Evolutionary conservation across 2,113 vertebrate species (phyloP), one percentile per base, ranked within the genome.

Genomic region (Calypte anna): DNA sequence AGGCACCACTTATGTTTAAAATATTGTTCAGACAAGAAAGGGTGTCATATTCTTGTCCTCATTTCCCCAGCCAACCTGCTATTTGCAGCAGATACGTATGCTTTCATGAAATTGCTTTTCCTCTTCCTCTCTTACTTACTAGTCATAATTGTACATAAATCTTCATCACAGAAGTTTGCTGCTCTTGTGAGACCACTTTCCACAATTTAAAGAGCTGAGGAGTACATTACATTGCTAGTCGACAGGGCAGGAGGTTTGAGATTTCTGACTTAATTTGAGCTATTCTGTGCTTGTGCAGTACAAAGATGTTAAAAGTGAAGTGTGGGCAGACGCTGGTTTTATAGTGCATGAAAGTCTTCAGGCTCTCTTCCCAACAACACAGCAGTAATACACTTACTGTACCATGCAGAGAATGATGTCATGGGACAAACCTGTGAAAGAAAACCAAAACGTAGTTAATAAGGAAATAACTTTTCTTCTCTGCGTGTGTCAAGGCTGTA

Each of bases 221-320:
- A 77, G 88, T 48, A 86, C 33, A 77, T 91, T 92, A 79, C 16
- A 62, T 78, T 92, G 53, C 83, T 92, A 96, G 88, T 88, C 74
- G 84, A 94, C 94, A 92, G 68, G 57, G 79, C 75, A 94, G 81
- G 33, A 86, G 25, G 17, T 70, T 89, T 86, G 77, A 57, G 24
- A 78, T 86, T 93, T 95, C 50, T 86, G 94, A 83, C 87, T 89
- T 95, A 93, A 96, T 95, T 97, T 77, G 54, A 74, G 55, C 54
- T 54, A 15, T 82, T 72, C 63, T 64, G 50, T 92, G 87, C 86
- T 79, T 92, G 15, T 82, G 77, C 82, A 93, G 10, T 80, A 79
- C 0, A 1, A 38, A 88, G 85, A 57, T 14, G 25, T 66, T 82
- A 82, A 67, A 79, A 94, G 62, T 51, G 27, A 80, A 81, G 66